Evolutionary conservation across 2,113 vertebrate genomes (phyloP).

Genomic region (Madoqua kirkii): DNA sequence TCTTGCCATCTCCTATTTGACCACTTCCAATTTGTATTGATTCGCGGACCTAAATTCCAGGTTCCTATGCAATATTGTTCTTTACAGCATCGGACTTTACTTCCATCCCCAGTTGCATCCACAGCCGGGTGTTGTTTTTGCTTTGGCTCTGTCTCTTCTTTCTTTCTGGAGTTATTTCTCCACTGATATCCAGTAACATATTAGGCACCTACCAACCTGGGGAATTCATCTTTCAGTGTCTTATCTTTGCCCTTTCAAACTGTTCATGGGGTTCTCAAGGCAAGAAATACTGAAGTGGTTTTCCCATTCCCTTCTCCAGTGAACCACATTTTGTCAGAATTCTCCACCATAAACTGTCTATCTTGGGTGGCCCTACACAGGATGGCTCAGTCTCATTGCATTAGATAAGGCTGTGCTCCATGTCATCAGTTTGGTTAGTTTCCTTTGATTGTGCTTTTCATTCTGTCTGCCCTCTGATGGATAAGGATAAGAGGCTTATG

Average conservation of each 20-base stretch:
- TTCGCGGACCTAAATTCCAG: not conserved
- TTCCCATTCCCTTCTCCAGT: not conserved
- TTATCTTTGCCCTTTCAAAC: not conserved
- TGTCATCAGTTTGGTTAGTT: not conserved
- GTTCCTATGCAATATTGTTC: not conserved
- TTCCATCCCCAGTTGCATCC: not conserved
- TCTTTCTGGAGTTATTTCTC: not conserved
- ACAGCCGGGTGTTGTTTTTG: not conserved
- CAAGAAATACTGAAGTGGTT: not conserved
- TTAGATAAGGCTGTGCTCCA: not conserved
- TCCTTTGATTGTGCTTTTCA: not conserved
- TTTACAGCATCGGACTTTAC: not conserved
- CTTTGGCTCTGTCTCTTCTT: not conserved
- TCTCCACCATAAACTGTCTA: not conserved
- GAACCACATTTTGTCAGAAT: not conserved
- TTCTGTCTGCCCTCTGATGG: not conserved
- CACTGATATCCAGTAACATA: not conserved
- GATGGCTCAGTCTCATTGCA: not conserved
- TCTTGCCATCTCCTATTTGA: not conserved
- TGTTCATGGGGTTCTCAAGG: not conserved
- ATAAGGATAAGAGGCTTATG: not conserved
- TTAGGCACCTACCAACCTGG: not conserved
- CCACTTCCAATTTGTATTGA: not conserved
- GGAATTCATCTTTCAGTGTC: not conserved
- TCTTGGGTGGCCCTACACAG: not conserved